Conservation (phyloP, 2,113 vertebrate genomes). For the Solenodon paradoxus region DNA sequence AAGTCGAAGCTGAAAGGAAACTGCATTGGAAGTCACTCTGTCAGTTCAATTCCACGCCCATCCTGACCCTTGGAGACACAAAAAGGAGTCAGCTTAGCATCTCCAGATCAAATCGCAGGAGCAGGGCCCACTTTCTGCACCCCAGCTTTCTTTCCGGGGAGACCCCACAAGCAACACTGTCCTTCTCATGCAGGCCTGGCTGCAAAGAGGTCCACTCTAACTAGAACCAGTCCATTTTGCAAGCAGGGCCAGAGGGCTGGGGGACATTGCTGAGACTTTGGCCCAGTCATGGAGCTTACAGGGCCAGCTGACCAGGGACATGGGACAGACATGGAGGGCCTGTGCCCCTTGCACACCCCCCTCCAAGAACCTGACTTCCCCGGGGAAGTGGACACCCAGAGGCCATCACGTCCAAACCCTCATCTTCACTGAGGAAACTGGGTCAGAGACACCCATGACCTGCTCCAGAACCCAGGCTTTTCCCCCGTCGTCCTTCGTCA, state of each 20-base stretch:
- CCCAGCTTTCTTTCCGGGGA: neutral
- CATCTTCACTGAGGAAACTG: neutral
- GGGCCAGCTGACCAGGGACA: neutral
- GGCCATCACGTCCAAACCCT: neutral
- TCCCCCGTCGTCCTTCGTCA: neutral
- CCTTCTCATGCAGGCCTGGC: rapidly evolving
- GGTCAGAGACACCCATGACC: neutral
- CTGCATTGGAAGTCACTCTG: neutral
- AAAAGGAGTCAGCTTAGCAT: rapidly evolving
- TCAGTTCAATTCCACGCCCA: neutral
- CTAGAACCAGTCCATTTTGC: neutral
- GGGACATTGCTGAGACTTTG: neutral
- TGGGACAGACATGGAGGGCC: neutral
- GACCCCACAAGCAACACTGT: neutral
- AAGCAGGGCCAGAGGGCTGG: neutral
- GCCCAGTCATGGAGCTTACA: no score
- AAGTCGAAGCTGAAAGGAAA: neutral
- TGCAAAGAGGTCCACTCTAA: neutral
- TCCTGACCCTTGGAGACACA: rapidly evolving
- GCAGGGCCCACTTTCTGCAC: rapidly evolving
- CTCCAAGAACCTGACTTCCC: no score
- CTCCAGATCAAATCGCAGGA: neutral
- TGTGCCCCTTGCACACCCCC: no score
- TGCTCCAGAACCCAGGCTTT: neutral
- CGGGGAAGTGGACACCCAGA: no score